Conservation (phyloP, 2,797 vertebrate genomes). For the Adelosebastes latens region DNA sequence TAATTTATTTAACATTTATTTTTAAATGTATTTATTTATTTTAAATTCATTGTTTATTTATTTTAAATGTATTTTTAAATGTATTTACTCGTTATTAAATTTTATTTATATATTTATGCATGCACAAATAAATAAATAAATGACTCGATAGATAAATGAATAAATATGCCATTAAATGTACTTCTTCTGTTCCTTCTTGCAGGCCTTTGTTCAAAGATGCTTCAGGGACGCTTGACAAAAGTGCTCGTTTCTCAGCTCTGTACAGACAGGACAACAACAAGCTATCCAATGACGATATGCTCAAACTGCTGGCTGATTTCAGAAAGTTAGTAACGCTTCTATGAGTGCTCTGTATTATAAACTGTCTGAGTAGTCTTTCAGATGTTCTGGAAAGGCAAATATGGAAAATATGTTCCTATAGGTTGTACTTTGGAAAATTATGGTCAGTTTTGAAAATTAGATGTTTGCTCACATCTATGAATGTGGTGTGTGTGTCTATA, state of each 20-base stretch:
- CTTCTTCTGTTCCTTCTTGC: conserved; percentile 22
- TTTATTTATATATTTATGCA: too few relatives aligned
- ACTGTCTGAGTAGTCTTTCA: conserved; percentile 26
- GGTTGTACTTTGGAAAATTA: conserved; percentile 35
- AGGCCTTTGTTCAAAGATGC: conserved; percentile 95
- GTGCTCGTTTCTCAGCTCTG: conserved; percentile 91
- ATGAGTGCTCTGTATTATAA: conserved; percentile 49
- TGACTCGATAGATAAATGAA: too few relatives aligned
- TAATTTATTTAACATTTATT: too few relatives aligned
- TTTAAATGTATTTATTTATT: too few relatives aligned
- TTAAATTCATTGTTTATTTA: too few relatives aligned
- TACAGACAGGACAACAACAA: conserved; percentile 97
- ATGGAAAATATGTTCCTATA: conserved; percentile 42
- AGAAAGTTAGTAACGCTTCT: conserved; percentile 92
- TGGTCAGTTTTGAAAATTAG: conserved; percentile 36
- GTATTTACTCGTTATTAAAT: too few relatives aligned
- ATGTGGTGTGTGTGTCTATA: conserved; percentile 1
- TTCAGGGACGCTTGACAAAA: conserved; percentile 94
- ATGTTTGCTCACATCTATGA: conserved; percentile 54
- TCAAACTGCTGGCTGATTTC: conserved; percentile 95
- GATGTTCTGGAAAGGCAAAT: conserved; percentile 29
- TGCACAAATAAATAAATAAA: too few relatives aligned
- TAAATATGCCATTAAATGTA: too few relatives aligned
- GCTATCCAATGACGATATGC: conserved; percentile 96
- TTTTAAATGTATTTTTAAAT: too few relatives aligned